Evolutionary conservation across 2,113 vertebrate genomes (phyloP).

Genomic region (Origma solitaria): DNA sequence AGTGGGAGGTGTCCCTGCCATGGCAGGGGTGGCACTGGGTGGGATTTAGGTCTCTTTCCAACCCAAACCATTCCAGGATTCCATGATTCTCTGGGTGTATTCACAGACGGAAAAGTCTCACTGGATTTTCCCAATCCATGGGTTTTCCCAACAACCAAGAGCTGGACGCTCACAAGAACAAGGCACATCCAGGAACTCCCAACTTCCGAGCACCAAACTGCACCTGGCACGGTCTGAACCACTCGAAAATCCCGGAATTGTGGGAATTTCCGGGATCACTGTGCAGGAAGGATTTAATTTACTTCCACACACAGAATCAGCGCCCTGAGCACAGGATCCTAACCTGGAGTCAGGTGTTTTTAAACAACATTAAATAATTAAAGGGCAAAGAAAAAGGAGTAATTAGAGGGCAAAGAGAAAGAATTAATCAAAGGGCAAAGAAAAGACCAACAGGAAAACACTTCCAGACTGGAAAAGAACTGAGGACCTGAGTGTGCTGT

Average conservation of each 20-base stretch:
- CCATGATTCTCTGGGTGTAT: background rate
- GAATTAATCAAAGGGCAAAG: too few species aligned
- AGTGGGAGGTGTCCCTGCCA: background rate
- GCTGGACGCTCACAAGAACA: fast-evolving
- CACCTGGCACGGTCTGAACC: fast-evolving
- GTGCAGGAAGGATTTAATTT: background rate
- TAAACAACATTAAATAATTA: background rate
- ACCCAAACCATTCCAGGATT: background rate
- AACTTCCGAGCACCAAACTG: background rate
- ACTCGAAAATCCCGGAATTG: fast-evolving
- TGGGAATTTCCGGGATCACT: background rate
- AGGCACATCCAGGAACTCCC: background rate
- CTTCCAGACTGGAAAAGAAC: background rate
- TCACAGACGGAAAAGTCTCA: background rate
- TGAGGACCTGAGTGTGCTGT: fast-evolving
- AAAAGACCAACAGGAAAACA: background rate
- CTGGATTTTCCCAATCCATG: background rate
- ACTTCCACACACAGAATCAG: background rate
- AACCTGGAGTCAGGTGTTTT: background rate
- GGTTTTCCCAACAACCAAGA: background rate
- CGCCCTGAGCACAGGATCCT: background rate
- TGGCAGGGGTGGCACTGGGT: too few species aligned
- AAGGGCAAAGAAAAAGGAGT: background rate
- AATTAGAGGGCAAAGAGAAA: too few species aligned
- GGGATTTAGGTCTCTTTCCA: fast-evolving